Base-by-base conservation (phyloP, 2,797 vertebrate species). In the Liparis tanakae region DNA sequence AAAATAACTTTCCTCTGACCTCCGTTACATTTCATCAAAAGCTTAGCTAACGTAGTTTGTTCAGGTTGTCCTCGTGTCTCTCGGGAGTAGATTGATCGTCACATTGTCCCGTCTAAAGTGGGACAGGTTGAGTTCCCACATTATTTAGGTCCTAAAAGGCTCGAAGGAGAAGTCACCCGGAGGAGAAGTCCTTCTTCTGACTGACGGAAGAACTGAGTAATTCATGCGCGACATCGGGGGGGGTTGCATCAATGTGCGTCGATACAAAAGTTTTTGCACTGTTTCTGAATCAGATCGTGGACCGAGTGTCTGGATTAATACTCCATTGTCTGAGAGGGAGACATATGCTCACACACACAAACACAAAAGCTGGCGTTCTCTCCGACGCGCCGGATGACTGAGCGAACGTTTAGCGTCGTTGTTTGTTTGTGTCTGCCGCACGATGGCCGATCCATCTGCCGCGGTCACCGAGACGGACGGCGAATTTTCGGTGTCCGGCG, bases 371-470 rank as follows among this genome's bases (percentile, higher is more conserved):
- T 63, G 43, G 25, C n/a, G 20, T 58, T 74, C 61, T 57, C 69
- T 74, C 70, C 79, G 62, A 65, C 73, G 46, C 51, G 72, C 67
- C 46, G 79, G 60, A 64, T 75, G 80, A 81, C 67, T 80, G 71
- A 72, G 69, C 63, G 74, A 79, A 72, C 62, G 17, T 72, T 88
- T 74, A 65, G 59, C 71, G 51, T 81, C 58, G 78, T 57, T 50
- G 51, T 76, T 58, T 72, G 37, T 69, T 62, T 69, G 70, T 76
- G 74, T 85, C 75, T 51, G 74, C 74, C 75, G 72, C 78, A 66
- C 73, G 64, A 78, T 65, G 84, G 72, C 64, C 51, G 36, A 84
- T 83, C 75, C 84, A 86, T 89, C 81, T 80, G 86, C 74, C 77
- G 76, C 79, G 71, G 72, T 76, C 81, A 64, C 51, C 1, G 22